Conservation (phyloP, 2,113 vertebrate genomes). For the Lampris megalopsis region DNA sequence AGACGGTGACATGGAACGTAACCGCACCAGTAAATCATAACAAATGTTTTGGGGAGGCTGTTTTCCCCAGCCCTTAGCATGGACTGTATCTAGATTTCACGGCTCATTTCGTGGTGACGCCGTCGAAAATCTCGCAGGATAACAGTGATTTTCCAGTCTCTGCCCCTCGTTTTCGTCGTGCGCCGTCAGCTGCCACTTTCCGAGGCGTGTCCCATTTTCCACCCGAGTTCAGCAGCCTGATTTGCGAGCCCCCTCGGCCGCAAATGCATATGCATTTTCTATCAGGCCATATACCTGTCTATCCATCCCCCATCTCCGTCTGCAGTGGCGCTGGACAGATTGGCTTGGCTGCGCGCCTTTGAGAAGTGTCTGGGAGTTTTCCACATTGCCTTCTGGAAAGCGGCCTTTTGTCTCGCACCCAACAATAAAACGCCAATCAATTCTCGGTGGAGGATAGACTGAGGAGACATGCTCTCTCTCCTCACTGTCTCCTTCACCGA, state of each 20-base stretch:
- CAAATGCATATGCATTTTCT: slow-evolving; percentile 24
- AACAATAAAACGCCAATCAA: slow-evolving; percentile 52
- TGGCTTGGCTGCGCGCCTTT: slow-evolving; percentile 50
- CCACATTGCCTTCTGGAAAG: slow-evolving; percentile 37
- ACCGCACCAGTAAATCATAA: not conserved
- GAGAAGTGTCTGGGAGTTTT: slow-evolving; percentile 41
- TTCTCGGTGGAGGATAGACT: slow-evolving; percentile 38
- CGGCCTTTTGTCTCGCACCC: slow-evolving; percentile 13
- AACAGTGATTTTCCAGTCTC: not conserved
- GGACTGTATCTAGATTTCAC: no score
- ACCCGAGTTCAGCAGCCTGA: slow-evolving; percentile 16
- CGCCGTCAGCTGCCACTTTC: not conserved
- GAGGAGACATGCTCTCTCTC: slow-evolving; percentile 12
- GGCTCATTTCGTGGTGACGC: no score
- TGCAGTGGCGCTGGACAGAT: slow-evolving; percentile 41
- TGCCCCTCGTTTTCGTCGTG: slow-evolving; percentile 1
- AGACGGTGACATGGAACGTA: not conserved
- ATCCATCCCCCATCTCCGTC: slow-evolving; percentile 23
- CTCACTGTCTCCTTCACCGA: not conserved
- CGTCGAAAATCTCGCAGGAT: no score
- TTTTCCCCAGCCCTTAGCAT: no score
- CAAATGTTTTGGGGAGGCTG: no score
- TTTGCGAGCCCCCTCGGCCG: not conserved
- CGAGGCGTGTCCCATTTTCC: not conserved
- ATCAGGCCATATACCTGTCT: slow-evolving; percentile 20